Percentiles rank a stretch among this genome's conserved stretches.
Conservation (phyloP, 2,888 invertebrate genomes). For the Melanchra persicariae region DNA sequence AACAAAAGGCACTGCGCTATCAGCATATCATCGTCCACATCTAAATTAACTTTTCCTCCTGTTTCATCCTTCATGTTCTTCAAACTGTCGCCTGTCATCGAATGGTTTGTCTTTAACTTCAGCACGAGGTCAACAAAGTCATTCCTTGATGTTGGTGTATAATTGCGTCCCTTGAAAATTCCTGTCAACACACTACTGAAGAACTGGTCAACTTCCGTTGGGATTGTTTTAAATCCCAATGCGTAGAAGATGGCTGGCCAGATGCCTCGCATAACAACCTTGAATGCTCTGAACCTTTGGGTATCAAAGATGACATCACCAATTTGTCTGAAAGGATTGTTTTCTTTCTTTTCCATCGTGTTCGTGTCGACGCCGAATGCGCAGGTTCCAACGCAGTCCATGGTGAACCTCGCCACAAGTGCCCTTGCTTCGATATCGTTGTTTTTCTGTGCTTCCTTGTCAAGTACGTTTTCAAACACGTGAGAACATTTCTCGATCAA, state of each 20-base stretch:
- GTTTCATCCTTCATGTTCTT: conserved; percentile 68
- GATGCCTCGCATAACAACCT: conserved; percentile 67
- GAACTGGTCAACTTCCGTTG: conserved; percentile 68
- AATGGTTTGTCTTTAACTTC: conserved; percentile 70
- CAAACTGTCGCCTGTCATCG: conserved; percentile 74
- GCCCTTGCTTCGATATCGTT: conserved; percentile 68
- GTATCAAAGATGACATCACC: conserved; percentile 72
- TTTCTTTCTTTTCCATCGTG: conserved; percentile 68
- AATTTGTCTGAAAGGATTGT: conserved; percentile 73
- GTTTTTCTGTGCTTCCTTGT: conserved; percentile 60
- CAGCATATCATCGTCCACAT: conserved; percentile 83
- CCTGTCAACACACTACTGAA: conserved; percentile 69
- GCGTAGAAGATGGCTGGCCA: conserved; percentile 80
- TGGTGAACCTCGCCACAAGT: conserved; percentile 75
- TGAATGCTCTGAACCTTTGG: conserved; percentile 68
- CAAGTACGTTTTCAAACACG: conserved; percentile 73
- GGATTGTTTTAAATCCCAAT: conserved; percentile 72
- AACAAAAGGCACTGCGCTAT: conserved; percentile 90
- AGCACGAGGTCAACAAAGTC: conserved; percentile 80
- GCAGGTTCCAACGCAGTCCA: conserved; percentile 79
- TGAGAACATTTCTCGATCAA: conserved; percentile 74
- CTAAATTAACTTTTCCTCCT: conserved; percentile 67
- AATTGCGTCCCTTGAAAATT: conserved; percentile 71
- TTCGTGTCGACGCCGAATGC: conserved; percentile 80
- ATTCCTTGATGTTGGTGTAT: conserved; percentile 71